Evolutionary conservation across 2,888 invertebrate genomes (phyloP), one percentile per base, ranked within the genome.

Genomic region (Diarsia rubi): DNA sequence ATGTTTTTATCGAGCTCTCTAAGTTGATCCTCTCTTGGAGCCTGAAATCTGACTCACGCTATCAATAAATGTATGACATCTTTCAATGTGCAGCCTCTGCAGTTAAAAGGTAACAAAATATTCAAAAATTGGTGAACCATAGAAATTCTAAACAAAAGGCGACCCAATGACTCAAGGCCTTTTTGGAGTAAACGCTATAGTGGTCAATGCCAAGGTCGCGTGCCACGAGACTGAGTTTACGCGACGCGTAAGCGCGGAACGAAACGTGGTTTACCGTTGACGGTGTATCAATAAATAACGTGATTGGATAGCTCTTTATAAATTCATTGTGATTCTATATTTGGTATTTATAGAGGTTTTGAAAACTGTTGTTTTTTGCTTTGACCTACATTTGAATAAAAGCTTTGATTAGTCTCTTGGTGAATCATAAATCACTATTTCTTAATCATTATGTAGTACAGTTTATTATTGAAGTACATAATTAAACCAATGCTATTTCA

Each of bases 171-270:
- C 69, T 64, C 37, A 49, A 67, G 45, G 45, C 62, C 57, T 64
- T 70, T 75, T 83, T 69, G 31, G 68, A 75, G 67, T 73, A 71
- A 78, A 80, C 67, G 78, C 45, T 80, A 73, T 60, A 68, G 59
- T 69, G 70, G 75, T 49, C 79, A 88, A 69, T 82, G 88, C 75
- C 87, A 87, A 87, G 87, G 87, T 79, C 85, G 73, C 78, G 67
- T 81, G 76, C 63, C 45, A 69, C 71, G 69, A 75, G 66, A 45
- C 69, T 60, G 75, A 73, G 73, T 84, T 79, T 79, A 84, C 81
- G 73, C 73, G 84, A 81, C 57, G 70, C 66, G 69, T 75, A 44
- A 75, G 83, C 78, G 81, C 77, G 69, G 70, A 86, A 82, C 83
- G 75, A n/a, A 62, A 37, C 45, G 69, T 57, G 70, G 21, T 59